Conservation (phyloP, 2,113 vertebrate genomes). For the Nettapus auritus region DNA sequence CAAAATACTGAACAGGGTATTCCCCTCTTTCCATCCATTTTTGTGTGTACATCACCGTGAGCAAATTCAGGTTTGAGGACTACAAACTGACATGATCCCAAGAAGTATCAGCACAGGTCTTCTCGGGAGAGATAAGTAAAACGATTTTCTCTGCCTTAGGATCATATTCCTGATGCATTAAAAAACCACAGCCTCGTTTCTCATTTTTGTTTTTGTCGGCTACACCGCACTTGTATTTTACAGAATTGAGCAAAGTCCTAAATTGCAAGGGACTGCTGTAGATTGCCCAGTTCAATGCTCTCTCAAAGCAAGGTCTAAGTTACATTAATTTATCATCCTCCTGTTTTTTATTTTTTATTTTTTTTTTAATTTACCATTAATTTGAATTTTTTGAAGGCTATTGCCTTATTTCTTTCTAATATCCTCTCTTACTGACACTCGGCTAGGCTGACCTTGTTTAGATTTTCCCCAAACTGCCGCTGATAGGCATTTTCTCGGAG, state of each 20-base stretch:
- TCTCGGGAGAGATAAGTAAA: background rate
- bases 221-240: background rate
- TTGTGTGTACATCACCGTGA: accelerated
- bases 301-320: background rate
- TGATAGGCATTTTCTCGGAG: background rate
- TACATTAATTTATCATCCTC: background rate
- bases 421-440: background rate
- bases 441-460: background rate
- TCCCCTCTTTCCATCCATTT: background rate
- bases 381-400: background rate
- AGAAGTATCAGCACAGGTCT: background rate
- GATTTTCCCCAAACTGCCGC: background rate
- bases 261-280: background rate
- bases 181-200: background rate
- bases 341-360: background rate
- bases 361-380: background rate
- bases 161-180: background rate
- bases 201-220: background rate
- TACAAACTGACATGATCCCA: background rate
- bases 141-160: background rate
- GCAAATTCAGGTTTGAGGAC: background rate
- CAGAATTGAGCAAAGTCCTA: background rate
- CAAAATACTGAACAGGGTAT: background rate
- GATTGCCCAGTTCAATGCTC: background rate
- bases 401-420: background rate